Evolutionary conservation across 2,797 vertebrate genomes (phyloP).

Genomic region (Lithobates pipiens): DNA sequence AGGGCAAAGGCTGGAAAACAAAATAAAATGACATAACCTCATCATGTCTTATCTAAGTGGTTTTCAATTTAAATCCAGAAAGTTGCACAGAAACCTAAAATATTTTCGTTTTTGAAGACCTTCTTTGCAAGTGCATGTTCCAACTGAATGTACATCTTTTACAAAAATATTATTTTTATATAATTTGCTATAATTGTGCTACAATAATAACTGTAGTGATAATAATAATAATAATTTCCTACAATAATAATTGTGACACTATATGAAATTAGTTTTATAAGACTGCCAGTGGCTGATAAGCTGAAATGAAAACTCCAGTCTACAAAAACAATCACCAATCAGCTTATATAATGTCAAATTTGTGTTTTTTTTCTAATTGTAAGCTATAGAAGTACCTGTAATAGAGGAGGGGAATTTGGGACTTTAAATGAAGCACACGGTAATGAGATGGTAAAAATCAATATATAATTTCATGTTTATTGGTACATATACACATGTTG

Average conservation of each 20-base stretch:
- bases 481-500: too few relatives aligned
- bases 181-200: not conserved
- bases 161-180: not conserved
- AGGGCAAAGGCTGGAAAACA: not conserved
- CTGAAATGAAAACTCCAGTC: not conserved
- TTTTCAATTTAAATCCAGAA: not conserved
- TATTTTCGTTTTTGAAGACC: not conserved
- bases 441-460: too few relatives aligned
- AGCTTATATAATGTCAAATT: not conserved
- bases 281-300: not conserved
- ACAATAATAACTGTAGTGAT: too few relatives aligned
- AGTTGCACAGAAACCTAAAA: not conserved
- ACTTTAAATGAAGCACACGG: too few relatives aligned
- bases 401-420: too few relatives aligned
- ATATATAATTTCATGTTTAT: too few relatives aligned
- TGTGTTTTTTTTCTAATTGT: too few relatives aligned
- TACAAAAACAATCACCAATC: not conserved
- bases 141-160: not conserved
- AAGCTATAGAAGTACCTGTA: too few relatives aligned
- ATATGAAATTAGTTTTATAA: too few relatives aligned
- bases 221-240: too few relatives aligned
- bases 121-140: not conserved
- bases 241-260: too few relatives aligned
- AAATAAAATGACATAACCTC: conserved; percentile 13
- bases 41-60: not conserved